A percentile compares a stretch with the other conserved stretches of the same genome.
phyloP scores from a whole-genome alignment of 2,797 vertebrate genomes.

The Trichosurus vulpecula region DNA sequence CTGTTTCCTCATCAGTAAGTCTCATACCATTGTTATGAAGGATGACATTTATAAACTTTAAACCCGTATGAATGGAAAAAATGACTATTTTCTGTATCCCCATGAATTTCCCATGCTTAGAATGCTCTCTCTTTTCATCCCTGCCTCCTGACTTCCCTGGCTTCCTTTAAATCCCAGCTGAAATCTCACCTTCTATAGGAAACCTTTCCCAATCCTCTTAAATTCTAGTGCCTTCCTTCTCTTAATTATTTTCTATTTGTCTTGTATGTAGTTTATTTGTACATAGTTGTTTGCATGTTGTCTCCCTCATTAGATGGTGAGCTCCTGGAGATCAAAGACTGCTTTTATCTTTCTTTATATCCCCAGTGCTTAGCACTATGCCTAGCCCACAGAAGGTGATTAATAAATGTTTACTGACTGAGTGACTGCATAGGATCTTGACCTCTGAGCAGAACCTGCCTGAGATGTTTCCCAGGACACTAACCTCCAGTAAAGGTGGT shows the following conservation, averaged over 20 bases:
- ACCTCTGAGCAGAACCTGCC: conserved; percentile 2
- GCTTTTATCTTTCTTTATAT: background rate
- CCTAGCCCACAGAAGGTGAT: too few species aligned
- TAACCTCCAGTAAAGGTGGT: background rate
- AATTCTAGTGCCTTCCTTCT: background rate
- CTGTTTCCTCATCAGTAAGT: background rate
- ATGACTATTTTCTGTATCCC: background rate
- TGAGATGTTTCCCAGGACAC: conserved; percentile 63
- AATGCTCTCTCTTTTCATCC: background rate
- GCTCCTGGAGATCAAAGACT: background rate
- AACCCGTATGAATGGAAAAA: background rate
- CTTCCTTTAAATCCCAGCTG: background rate
- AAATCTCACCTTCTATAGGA: background rate
- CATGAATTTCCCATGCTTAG: background rate
- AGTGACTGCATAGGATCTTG: background rate
- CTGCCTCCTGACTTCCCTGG: too few species aligned
- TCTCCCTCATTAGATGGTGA: background rate
- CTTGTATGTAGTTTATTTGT: background rate
- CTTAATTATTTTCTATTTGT: background rate
- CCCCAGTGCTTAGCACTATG: background rate
- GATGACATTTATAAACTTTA: background rate
- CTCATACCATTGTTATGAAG: background rate
- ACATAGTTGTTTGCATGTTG: background rate
- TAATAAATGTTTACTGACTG: background rate
- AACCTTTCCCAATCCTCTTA: background rate